Evolutionary conservation across 2,113 vertebrate genomes (phyloP).

Genomic region (Salvelinus fontinalis): DNA sequence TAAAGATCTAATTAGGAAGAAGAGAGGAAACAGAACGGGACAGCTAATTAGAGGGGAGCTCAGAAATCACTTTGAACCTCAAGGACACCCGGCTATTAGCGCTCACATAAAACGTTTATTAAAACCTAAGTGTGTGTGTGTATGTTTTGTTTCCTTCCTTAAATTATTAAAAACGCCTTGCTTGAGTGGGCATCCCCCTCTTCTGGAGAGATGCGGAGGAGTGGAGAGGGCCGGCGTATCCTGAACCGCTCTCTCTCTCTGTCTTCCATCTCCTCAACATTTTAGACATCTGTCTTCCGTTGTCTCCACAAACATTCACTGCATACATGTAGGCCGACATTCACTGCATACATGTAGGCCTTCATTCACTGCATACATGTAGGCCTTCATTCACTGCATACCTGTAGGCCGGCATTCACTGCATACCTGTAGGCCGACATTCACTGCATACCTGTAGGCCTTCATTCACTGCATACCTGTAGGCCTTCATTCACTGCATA

Average conservation of each 20-base stretch:
- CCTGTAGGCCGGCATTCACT: too few relatives aligned
- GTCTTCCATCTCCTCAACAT: not conserved
- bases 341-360: too few relatives aligned
- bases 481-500: too few relatives aligned
- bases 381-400: too few relatives aligned
- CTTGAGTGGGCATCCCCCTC: constrained; percentile 77
- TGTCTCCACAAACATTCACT: not conserved
- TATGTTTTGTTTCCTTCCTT: constrained; percentile 77
- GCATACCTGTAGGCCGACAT: too few relatives aligned
- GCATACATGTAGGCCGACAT: not conserved
- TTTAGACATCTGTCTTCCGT: not conserved
- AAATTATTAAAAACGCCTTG: constrained; percentile 82
- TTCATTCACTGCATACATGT: too few relatives aligned
- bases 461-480: too few relatives aligned
- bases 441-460: too few relatives aligned
- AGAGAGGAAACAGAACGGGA: constrained; percentile 82
- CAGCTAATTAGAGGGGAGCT: constrained; percentile 86
- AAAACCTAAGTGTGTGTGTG: constrained; percentile 65
- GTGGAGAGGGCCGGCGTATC: constrained; percentile 8
- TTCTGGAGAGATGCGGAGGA: constrained; percentile 49
- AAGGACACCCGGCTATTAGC: constrained; percentile 89
- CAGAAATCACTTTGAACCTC: constrained; percentile 87
- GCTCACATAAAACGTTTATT: constrained; percentile 87
- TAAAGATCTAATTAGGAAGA: constrained; percentile 91
- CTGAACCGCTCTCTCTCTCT: not conserved